Base-by-base conservation (phyloP, 2,113 vertebrate species). In the Prolemur simus region DNA sequence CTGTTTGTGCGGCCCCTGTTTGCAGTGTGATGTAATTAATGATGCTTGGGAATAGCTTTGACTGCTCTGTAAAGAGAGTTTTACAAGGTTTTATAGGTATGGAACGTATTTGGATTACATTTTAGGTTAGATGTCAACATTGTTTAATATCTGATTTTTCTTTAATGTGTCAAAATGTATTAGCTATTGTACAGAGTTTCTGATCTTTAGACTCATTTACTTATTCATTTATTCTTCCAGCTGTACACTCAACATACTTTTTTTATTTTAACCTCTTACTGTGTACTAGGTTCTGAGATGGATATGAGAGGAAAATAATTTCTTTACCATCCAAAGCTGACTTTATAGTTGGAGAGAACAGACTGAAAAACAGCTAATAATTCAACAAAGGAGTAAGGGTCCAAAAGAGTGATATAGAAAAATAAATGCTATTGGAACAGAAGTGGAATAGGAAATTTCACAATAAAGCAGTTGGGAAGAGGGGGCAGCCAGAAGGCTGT, bases 301-400 rank as follows among this genome's bases (percentile, higher is more conserved):
- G 34, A 15, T 82, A 29, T 39, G 89, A 86, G 52, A 89, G 49
- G 68, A 83, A 94, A 93, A 34, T 63, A 54, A 91, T 58, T 93
- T 58, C 17, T 39, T 81, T 85, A 78, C 37, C 25, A 34, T 54
- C 49, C 56, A 87, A 90, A 92, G 49, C 85, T 78, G 78, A 80
- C 78, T 90, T 89, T 95, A 20, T 39, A 39, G 34, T 69, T 94
- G 91, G 82, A 94, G 84, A 80, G 45, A 77, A 91, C 9, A 86
- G 77, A 17, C 60, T 58, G 27, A 83, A 68, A 94, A 83, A 96
- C 54, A 96, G 86, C 73, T 84, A 91, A 89, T 94, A 86, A 93
- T 77, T 97, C 83, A 89, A 29, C 21, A n/a, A 91, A 87, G 29
- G 11, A 68, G 25, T 23, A 73, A 89, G 63, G 56, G 68, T 74